phyloP scores from a whole-genome alignment of 2,797 vertebrate genomes.

The Nyctibius grandis region DNA sequence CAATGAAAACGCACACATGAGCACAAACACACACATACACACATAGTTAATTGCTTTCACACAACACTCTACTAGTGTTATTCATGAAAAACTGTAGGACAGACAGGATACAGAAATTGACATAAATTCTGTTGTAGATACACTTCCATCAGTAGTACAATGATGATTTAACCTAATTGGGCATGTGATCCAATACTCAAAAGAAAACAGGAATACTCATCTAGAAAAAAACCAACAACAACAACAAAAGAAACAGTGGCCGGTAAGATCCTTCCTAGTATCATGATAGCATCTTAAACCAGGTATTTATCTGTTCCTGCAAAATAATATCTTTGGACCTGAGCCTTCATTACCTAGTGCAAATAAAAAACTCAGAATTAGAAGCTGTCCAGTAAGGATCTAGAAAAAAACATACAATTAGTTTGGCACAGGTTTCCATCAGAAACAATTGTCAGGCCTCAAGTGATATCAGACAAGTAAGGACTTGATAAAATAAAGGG shows the following conservation, averaged over 20 bases:
- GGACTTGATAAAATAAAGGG: conserved; percentile 2
- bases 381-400: neutral
- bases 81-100: neutral
- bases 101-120: neutral
- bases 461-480: neutral
- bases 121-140: neutral
- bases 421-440: neutral
- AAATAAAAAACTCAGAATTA: neutral
- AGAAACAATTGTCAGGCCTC: neutral
- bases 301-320: neutral
- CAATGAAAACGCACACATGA: neutral
- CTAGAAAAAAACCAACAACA: neutral
- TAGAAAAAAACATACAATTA: neutral
- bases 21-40: neutral
- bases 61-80: neutral
- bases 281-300: neutral
- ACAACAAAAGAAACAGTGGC: neutral
- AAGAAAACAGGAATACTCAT: neutral
- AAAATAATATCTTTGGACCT: neutral
- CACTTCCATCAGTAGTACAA: neutral
- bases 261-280: neutral
- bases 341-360: neutral
- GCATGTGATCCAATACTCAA: neutral
- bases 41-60: neutral
- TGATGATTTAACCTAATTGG: neutral